A percentile compares a stretch with the other conserved stretches of the same genome.
Evolutionary conservation across 64 coral and sea anemone genomes (phyloP).

Genomic region (Actinia equina): DNA sequence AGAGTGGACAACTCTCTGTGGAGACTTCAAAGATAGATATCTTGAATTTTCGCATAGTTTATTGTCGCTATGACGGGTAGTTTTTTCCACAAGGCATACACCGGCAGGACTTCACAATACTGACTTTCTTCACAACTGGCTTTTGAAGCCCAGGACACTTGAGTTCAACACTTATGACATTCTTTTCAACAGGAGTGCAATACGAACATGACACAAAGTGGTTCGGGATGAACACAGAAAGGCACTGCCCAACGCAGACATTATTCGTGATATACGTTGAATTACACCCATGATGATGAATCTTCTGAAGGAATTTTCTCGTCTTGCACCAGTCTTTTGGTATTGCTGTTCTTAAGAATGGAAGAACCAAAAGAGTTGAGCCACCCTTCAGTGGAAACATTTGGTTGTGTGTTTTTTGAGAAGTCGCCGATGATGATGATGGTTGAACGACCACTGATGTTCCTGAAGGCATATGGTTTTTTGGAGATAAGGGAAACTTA

Average conservation of each 20-base stretch:
- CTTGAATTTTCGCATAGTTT: too few species aligned
- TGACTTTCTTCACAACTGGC: conserved; percentile 8
- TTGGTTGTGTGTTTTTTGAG: background rate
- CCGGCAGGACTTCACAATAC: background rate
- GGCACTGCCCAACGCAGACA: conserved; percentile 2
- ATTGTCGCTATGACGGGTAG: background rate
- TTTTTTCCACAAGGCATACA: conserved; percentile 1
- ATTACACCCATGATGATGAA: conserved; percentile 18
- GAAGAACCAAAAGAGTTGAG: background rate
- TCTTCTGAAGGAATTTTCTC: background rate
- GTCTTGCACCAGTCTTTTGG: conserved; percentile 7
- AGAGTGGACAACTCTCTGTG: too few species aligned
- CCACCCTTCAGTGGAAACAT: conserved; percentile 6
- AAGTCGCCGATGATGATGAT: background rate
- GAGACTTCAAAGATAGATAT: too few species aligned
- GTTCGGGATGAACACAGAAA: conserved; percentile 12
- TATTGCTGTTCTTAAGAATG: background rate
- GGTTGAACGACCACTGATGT: background rate
- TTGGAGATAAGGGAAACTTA: background rate
- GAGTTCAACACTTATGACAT: background rate
- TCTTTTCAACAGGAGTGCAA: background rate
- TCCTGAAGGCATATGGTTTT: background rate
- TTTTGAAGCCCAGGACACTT: background rate
- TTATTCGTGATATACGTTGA: conserved; percentile 4
- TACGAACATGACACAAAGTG: conserved; percentile 2